These are phyloP conservation scores for Streptopelia turtur DNA, from an alignment of 2,797 vertebrate genomes.

Conservation along the genomic window DNA sequence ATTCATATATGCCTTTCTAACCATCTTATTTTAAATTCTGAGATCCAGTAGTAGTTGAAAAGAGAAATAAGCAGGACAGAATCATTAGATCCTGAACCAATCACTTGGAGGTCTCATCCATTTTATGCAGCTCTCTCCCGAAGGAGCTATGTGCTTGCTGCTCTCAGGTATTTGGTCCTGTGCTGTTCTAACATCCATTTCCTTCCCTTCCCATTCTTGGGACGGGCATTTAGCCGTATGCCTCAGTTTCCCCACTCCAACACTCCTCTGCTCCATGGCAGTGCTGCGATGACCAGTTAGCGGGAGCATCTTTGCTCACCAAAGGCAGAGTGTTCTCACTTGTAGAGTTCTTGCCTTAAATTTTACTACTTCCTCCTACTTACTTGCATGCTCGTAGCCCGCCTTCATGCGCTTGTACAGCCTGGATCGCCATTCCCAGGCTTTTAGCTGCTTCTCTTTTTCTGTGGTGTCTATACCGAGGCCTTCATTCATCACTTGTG, in stretches of 20 bases:
- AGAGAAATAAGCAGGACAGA: neutral
- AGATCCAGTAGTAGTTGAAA: neutral
- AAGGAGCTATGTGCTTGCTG: neutral
- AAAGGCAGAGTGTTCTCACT: neutral
- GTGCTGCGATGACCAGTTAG: neutral
- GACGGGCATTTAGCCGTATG: neutral
- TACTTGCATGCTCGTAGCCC: slow-evolving; percentile 91
- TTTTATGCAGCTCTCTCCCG: neutral
- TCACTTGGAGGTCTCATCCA: neutral
- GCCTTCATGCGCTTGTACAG: slow-evolving; percentile 93
- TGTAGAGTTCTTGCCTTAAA: neutral
- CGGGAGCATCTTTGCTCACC: neutral
- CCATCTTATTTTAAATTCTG: neutral
- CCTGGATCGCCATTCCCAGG: slow-evolving; percentile 92
- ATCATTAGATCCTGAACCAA: neutral
- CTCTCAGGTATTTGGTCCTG: neutral
- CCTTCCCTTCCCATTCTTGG: neutral
- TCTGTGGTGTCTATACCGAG: slow-evolving; percentile 85
- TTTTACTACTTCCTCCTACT: slow-evolving; percentile 66
- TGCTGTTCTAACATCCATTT: neutral
- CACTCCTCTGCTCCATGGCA: neutral
- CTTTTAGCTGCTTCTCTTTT: slow-evolving; percentile 88
- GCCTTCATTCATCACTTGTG: slow-evolving; percentile 84
- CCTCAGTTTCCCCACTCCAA: neutral
- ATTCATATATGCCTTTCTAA: neutral